Evolutionary conservation across 2,797 vertebrate species (phyloP).

Genomic region (Chaunax sp.): DNA sequence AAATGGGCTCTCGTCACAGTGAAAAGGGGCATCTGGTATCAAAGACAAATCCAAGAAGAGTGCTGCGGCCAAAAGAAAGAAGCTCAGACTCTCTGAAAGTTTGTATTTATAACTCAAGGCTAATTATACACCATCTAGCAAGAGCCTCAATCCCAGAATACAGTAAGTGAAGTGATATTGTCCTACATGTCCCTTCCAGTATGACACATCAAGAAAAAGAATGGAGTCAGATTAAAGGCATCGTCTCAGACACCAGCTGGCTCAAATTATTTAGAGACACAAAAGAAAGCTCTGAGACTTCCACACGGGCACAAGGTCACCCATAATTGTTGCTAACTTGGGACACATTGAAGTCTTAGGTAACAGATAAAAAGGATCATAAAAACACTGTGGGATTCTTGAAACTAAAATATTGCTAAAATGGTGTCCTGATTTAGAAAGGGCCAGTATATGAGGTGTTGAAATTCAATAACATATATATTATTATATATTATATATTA

Average conservation of each 20-base stretch:
- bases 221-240: constrained; percentile 58
- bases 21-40: constrained; percentile 59
- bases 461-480: too few species aligned
- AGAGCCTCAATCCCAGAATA: constrained; percentile 56
- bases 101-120: constrained; percentile 63
- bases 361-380: constrained; percentile 23
- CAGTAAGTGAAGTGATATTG: constrained; percentile 60
- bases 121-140: constrained; percentile 65
- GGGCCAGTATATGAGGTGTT: too few species aligned
- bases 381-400: constrained; percentile 12
- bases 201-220: constrained; percentile 60
- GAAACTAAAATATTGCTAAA: not conserved
- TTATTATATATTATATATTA: too few species aligned
- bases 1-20: constrained; percentile 40
- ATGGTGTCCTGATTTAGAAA: constrained; percentile 27
- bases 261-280: constrained; percentile 60
- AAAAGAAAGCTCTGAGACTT: constrained; percentile 44
- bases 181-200: constrained; percentile 61
- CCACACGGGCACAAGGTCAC: constrained; percentile 25
- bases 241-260: constrained; percentile 57
- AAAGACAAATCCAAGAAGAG: constrained; percentile 52
- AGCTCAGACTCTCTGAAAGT: constrained; percentile 55
- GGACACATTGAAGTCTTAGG: constrained; percentile 12
- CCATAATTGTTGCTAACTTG: constrained; percentile 19
- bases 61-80: constrained; percentile 52